A percentile compares a stretch with the other conserved stretches of the same genome.
Conservation (phyloP, 2,113 vertebrate species). For the Origma solitaria region DNA sequence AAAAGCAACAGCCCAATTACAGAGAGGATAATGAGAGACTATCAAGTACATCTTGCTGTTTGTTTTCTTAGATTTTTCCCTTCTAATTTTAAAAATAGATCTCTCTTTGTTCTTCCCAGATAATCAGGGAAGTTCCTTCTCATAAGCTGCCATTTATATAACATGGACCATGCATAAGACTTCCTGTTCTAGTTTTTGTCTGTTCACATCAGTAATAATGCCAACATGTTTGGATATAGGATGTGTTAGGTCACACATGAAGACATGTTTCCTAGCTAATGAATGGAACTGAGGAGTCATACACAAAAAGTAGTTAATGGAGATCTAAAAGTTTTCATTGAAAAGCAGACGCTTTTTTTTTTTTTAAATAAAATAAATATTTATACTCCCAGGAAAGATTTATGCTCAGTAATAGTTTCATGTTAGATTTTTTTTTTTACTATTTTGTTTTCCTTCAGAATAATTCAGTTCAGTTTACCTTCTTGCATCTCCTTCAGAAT, state of each 20-base stretch:
- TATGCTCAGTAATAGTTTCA: background rate
- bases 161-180: background rate
- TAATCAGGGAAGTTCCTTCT: constrained; percentile 28
- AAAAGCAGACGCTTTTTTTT: background rate
- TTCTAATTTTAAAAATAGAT: constrained; percentile 38
- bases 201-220: background rate
- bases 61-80: constrained; percentile 43
- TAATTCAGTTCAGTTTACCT: background rate
- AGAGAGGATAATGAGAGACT: constrained; percentile 13
- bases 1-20: constrained; percentile 46
- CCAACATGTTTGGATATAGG: background rate
- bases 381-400: background rate
- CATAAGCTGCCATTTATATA: constrained; percentile 6
- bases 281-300: background rate
- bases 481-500: background rate
- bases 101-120: constrained; percentile 18
- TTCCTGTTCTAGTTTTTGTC: constrained; percentile 17
- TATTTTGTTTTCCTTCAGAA: background rate
- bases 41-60: constrained; percentile 42
- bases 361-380: background rate
- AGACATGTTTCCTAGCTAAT: background rate
- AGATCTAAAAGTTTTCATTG: background rate
- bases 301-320: background rate
- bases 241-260: background rate
- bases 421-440: background rate